Evolutionary conservation across 2,888 invertebrate species (phyloP).

Genomic region (Pterostichus madidus): DNA sequence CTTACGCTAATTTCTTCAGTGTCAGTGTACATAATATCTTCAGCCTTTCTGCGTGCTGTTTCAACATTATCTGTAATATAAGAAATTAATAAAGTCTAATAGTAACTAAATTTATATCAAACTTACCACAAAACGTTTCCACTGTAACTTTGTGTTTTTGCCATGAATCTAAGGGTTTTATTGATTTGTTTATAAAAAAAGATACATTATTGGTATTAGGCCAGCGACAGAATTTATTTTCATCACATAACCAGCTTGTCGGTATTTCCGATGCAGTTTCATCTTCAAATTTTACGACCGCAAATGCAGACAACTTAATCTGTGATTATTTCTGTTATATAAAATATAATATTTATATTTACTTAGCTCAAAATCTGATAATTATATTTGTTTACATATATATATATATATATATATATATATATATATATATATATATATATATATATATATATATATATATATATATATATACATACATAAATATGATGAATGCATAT

Average conservation of each 20-base stretch:
- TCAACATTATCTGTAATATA: slow-evolving; percentile 8
- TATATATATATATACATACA: no score
- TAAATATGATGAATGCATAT: no score
- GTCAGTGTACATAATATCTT: neutral
- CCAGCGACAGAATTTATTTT: slow-evolving; percentile 12
- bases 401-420: no score
- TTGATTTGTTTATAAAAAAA: neutral
- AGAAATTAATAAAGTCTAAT: neutral
- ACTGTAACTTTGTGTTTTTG: neutral
- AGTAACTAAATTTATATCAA: neutral
- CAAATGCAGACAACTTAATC: slow-evolving; percentile 13
- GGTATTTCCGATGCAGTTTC: neutral
- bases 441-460: no score
- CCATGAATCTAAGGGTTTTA: slow-evolving; percentile 8
- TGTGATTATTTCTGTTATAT: no score
- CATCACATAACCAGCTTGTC: neutral
- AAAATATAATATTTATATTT: no score
- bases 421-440: no score
- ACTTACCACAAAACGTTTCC: slow-evolving; percentile 9
- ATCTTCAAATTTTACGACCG: neutral
- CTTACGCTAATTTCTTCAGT: neutral
- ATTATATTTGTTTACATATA: no score
- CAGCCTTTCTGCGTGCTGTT: slow-evolving; percentile 13
- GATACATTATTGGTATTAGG: slow-evolving; percentile 6
- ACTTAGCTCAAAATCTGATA: neutral